Conservation (phyloP, 2,888 invertebrate genomes). For the Ommatoiulus sabulosus region DNA sequence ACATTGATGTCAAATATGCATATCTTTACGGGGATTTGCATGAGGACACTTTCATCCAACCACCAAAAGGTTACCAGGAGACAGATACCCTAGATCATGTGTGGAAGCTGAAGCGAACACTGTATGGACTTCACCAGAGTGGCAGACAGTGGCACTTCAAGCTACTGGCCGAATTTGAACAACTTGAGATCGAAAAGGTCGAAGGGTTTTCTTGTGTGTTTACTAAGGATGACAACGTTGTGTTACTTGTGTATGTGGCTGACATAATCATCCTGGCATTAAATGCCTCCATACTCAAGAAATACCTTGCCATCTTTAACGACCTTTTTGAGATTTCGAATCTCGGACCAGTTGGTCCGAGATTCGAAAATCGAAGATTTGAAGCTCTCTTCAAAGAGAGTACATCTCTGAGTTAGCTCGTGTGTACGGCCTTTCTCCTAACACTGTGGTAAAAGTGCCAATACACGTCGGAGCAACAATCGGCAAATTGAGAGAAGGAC, state of each 20-base stretch:
- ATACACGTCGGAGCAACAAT: not conserved
- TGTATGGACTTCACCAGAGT: not conserved
- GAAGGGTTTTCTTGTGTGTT: not conserved
- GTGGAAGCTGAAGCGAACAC: not conserved
- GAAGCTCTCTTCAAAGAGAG: not conserved
- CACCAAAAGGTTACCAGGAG: not conserved
- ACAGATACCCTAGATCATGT: not conserved
- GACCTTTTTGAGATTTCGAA: not conserved
- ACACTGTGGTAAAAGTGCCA: not conserved
- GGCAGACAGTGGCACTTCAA: not conserved
- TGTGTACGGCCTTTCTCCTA: not conserved
- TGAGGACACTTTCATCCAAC: not conserved
- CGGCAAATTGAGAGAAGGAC: not conserved
- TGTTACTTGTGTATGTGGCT: not conserved
- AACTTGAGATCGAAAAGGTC: not conserved
- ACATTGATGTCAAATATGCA: not conserved
- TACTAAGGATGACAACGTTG: not conserved
- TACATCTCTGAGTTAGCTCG: not conserved
- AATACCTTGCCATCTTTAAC: not conserved
- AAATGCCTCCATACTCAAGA: not conserved
- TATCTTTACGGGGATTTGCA: not conserved
- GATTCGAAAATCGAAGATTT: no score
- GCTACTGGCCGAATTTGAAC: not conserved
- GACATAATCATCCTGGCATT: not conserved
- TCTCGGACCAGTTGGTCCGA: not conserved